Conservation (phyloP, 1,140 invertebrate genomes). For the Listronotus bonariensis region DNA sequence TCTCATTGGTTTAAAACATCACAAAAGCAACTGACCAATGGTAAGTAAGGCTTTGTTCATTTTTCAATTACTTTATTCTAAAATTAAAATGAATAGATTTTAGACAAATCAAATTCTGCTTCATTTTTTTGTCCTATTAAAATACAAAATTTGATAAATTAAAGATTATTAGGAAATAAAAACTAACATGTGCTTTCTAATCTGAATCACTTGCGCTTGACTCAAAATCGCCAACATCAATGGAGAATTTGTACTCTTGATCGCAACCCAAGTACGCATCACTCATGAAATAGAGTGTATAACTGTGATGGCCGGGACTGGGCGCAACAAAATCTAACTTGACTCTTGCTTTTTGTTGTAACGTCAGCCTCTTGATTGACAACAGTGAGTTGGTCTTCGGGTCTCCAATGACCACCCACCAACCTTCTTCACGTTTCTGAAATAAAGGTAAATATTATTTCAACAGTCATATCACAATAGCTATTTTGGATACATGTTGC, state of each 20-base stretch:
- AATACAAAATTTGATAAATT: too few species aligned
- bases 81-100: too few species aligned
- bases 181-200: too few species aligned
- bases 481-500: too few species aligned
- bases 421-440: conserved; percentile 97
- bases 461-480: not conserved
- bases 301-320: conserved; percentile 80
- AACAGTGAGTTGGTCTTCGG: conserved; percentile 91
- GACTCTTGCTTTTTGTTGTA: conserved; percentile 92
- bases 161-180: too few species aligned
- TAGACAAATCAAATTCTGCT: too few species aligned
- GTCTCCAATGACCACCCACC: conserved; percentile 99
- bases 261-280: conserved; percentile 98
- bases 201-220: conserved; percentile 63
- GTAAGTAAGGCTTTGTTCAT: too few species aligned
- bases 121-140: too few species aligned
- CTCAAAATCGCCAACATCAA: conserved; percentile 72
- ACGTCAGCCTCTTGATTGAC: conserved; percentile 93
- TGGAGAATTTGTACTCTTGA: conserved; percentile 87
- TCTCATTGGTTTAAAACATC: too few species aligned
- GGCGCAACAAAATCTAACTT: conserved; percentile 96
- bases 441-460: conserved; percentile 39
- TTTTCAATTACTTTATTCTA: too few species aligned
- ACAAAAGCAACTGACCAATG: too few species aligned
- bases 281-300: conserved; percentile 98